Evolutionary conservation across 2,797 vertebrate genomes (phyloP), one percentile per base, ranked within the genome.

Genomic region (Megalops cyprinoides): DNA sequence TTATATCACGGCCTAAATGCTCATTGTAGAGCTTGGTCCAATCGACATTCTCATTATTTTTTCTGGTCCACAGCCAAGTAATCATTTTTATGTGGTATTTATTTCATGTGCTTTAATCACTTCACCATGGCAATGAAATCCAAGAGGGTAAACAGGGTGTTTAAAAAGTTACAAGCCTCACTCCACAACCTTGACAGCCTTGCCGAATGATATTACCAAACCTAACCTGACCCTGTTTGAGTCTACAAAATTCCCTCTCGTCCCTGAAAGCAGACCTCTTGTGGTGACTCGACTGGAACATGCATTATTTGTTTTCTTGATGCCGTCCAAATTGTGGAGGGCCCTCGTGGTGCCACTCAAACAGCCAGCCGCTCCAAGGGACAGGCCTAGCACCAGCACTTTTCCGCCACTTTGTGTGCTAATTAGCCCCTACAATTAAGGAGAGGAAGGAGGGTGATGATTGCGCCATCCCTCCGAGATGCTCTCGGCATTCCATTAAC

Each of bases 401-500:
- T 74, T 78, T 49, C 67, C 51, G 48, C 78, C 34, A 49, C 69
- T 80, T 39, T 55, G 51, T 3, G 14, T 71, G 65, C 67, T 82
- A 78, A 78, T 78, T 78, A 78, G 81, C 23, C 25, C 76, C 62
- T 69, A 42, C 37, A 49, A 71, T 71, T 31, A 44, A 12, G 12
- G 53, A 39, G 46, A n/a, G 34, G 46, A 44, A 58, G 46, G 44
- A 12, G 31, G 62, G 15, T 39, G 53, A 14, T 77, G 53, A 76
- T 69, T 48, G 51, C 25, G 6, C 37, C 28, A 58, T 46, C 56
- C 55, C 56, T 62, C 58, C 46, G 10, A 48, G 51, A 56, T 12
- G 18, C 76, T 28, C 39, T 25, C 23, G 20, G 60, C 75, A 69
- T 76, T 76, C 60, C 62, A 81, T 77, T 81, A 77, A 46, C 74